Evolutionary conservation across 2,113 vertebrate genomes (phyloP).

Genomic region (Phocoena phocoena): DNA sequence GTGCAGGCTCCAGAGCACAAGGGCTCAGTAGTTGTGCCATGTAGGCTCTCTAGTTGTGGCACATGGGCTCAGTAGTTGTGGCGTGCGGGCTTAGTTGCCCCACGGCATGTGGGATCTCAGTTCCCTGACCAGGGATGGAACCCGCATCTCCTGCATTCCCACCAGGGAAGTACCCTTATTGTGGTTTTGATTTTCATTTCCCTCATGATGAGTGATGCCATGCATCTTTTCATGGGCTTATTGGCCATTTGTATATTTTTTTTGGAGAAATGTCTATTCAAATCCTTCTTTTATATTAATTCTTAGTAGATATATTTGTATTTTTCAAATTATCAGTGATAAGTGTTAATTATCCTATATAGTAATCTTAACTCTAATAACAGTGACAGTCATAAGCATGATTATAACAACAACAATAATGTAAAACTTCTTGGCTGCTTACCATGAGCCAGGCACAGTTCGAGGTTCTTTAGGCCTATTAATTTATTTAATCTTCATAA

Average conservation of each 20-base stretch:
- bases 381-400: neutral
- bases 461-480: neutral
- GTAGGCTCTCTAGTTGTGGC: no score
- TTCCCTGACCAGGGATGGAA: no score
- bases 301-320: neutral
- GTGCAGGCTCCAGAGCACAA: no score
- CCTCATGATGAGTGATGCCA: neutral
- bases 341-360: neutral
- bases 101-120: no score
- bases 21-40: no score
- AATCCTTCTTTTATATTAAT: neutral
- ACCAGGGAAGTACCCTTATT: neutral
- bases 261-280: neutral
- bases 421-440: neutral
- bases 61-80: no score
- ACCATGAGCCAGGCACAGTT: neutral
- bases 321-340: constrained; percentile 23
- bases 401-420: neutral
- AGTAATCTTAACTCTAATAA: neutral
- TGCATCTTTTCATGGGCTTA: neutral
- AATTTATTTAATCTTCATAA: constrained; percentile 10
- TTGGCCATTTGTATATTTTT: neutral
- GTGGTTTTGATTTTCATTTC: constrained; percentile 32
- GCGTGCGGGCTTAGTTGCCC: no score
- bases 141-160: no score